Percentiles rank a stretch among this genome's conserved stretches.
Evolutionary conservation across 2,797 vertebrate genomes (phyloP).

Genomic region (Chaetodon trifasciatus): DNA sequence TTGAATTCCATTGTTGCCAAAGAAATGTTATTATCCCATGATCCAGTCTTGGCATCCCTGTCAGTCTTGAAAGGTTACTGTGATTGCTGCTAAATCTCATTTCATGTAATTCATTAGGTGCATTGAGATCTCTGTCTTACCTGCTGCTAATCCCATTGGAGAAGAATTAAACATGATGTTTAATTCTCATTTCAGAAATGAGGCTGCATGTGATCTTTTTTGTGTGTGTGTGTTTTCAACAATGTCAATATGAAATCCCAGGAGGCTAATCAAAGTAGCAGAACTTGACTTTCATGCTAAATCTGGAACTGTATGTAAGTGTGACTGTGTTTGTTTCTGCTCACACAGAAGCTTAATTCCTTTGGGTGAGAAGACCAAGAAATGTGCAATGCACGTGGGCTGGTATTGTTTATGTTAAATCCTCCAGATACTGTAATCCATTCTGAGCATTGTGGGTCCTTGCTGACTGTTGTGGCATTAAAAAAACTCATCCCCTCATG

Average conservation of each 20-base stretch:
- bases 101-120: slow-evolving; percentile 72
- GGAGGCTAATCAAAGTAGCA: slow-evolving; percentile 33
- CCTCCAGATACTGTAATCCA: slow-evolving; percentile 56
- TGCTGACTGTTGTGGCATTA: slow-evolving; percentile 31
- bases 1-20: slow-evolving; percentile 71
- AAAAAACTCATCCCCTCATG: slow-evolving; percentile 53
- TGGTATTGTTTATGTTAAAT: slow-evolving; percentile 62
- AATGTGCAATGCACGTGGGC: slow-evolving; percentile 49
- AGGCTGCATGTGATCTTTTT: slow-evolving; percentile 38
- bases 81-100: slow-evolving; percentile 76
- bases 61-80: slow-evolving; percentile 60
- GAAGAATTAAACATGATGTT: slow-evolving; percentile 65
- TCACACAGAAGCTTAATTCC: slow-evolving; percentile 41
- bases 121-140: slow-evolving; percentile 67
- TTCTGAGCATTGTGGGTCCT: slow-evolving; percentile 41
- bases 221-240: slow-evolving; percentile 8
- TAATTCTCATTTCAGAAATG: slow-evolving; percentile 55
- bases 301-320: slow-evolving; percentile 24
- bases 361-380: slow-evolving; percentile 45
- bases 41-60: slow-evolving; percentile 65
- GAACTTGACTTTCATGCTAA: slow-evolving; percentile 18
- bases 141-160: slow-evolving; percentile 73
- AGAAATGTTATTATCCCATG: slow-evolving; percentile 69
- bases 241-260: slow-evolving; percentile 6
- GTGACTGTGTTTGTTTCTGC: slow-evolving; percentile 35